These are phyloP conservation scores for Aphelinus atriplicis DNA, from an alignment of 1,140 invertebrate species.

Conservation along the genomic window DNA sequence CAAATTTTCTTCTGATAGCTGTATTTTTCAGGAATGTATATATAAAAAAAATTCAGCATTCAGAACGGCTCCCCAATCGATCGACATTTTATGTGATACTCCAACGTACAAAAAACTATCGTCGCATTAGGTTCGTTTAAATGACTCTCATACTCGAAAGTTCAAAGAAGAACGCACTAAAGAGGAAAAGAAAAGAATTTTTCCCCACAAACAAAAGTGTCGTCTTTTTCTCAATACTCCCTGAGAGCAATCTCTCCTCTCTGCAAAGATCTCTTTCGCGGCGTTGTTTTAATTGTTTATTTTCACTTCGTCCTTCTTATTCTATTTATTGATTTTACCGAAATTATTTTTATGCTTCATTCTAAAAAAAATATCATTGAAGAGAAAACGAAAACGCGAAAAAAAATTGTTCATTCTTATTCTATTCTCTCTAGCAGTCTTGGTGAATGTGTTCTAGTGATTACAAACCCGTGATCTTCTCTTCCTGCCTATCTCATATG, in stretches of 20 bases:
- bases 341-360: not conserved
- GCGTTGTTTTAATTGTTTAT: not conserved
- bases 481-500: not conserved
- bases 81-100: conserved; percentile 63
- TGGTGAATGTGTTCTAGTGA: not conserved
- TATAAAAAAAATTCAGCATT: conserved; percentile 20
- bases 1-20: too few species aligned
- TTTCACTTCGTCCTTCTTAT: not conserved
- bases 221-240: too few species aligned
- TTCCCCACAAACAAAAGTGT: not conserved
- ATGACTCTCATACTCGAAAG: conserved; percentile 36
- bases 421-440: not conserved
- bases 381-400: conserved; percentile 10
- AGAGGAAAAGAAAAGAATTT: conserved; percentile 18
- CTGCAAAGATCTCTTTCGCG: not conserved
- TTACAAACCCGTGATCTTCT: not conserved
- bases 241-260: too few species aligned
- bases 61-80: conserved; percentile 52
- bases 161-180: conserved; percentile 16
- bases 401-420: conserved; percentile 31
- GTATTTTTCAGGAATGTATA: too few species aligned
- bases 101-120: conserved; percentile 63
- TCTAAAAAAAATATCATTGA: not conserved
- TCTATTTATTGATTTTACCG: conserved; percentile 9
- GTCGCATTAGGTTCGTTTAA: conserved; percentile 53